A percentile compares a stretch with the other conserved stretches of the same genome.
Evolutionary conservation across 2,113 vertebrate species (phyloP).

Genomic region (Malaclemys terrapin): DNA sequence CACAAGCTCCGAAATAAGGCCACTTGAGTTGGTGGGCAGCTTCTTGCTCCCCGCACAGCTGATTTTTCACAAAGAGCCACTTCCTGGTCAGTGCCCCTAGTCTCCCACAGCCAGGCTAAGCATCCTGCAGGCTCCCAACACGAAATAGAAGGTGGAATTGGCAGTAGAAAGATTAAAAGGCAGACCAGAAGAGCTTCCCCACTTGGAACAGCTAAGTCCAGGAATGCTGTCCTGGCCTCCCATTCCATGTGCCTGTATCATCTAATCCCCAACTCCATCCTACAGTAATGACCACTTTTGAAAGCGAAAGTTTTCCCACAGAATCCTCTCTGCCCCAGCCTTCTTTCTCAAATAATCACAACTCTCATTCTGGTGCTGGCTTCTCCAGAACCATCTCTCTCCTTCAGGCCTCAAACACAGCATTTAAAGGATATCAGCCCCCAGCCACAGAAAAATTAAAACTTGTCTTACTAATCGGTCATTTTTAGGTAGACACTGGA

Average conservation of each 20-base stretch:
- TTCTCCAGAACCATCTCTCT: neutral
- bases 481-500: neutral
- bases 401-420: no score
- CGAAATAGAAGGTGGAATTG: neutral
- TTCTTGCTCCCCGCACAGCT: neutral
- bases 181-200: neutral
- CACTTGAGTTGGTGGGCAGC: neutral
- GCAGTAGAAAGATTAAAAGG: neutral
- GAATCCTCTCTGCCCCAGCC: accelerated
- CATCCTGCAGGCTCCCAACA: neutral
- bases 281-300: neutral
- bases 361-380: accelerated
- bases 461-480: no score
- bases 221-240: neutral
- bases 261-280: neutral
- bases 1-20: neutral
- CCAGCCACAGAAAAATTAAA: neutral
- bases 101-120: neutral
- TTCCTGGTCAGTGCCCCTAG: neutral
- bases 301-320: neutral
- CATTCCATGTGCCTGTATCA: neutral
- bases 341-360: neutral
- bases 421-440: neutral
- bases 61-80: neutral
- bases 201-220: neutral